Evolutionary conservation across 1,140 invertebrate species (phyloP).

Genomic region (Stegodyphus dumicola): DNA sequence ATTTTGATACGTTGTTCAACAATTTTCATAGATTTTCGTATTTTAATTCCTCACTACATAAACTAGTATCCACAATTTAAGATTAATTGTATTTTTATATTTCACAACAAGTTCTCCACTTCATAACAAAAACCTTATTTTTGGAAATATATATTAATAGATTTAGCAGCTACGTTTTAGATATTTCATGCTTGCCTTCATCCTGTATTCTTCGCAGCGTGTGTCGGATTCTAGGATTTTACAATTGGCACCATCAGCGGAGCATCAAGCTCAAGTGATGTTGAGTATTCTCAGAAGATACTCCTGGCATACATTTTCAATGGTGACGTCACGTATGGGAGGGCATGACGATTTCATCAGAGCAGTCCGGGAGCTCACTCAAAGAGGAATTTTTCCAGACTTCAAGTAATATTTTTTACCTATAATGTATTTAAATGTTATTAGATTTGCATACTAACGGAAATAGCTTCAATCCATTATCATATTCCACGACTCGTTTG

Average conservation of each 20-base stretch:
- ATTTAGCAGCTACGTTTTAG: no score
- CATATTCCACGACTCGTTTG: no score
- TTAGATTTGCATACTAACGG: no score
- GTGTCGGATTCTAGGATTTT: conserved; percentile 68
- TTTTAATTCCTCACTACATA: no score
- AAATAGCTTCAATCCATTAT: no score
- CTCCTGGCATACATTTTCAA: conserved; percentile 95
- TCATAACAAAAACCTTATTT: no score
- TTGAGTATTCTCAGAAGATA: conserved; percentile 90
- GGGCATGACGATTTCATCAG: conserved; percentile 95
- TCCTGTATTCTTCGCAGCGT: conserved; percentile 61
- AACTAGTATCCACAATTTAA: no score
- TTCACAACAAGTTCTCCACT: no score
- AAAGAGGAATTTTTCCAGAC: conserved; percentile 76
- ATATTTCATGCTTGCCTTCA: neutral
- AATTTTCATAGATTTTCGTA: no score
- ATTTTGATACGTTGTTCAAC: no score
- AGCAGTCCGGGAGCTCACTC: conserved; percentile 79
- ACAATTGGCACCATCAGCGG: conserved; percentile 90
- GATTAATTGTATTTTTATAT: no score
- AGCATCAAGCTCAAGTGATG: conserved; percentile 93
- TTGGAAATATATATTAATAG: no score
- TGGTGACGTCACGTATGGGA: conserved; percentile 85
- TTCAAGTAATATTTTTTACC: conserved; percentile 75
- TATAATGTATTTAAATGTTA: neutral